A percentile compares a stretch with the other conserved stretches of the same genome.
Evolutionary conservation across 1,140 invertebrate genomes (phyloP).

Genomic region (Caenorhabditis briggsae): DNA sequence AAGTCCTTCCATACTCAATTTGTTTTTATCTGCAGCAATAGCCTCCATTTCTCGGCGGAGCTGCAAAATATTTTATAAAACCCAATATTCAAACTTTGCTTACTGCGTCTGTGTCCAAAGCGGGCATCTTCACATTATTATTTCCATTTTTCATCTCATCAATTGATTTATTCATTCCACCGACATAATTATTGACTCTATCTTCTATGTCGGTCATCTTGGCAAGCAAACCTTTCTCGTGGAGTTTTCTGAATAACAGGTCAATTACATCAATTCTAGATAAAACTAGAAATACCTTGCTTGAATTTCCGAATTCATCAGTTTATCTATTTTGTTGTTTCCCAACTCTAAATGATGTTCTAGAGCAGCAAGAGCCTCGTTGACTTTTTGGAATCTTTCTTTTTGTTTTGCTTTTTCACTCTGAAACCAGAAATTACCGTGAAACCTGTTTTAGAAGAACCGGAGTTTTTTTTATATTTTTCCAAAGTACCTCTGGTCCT

Average conservation of each 20-base stretch:
- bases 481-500: too few relatives aligned
- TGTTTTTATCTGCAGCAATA: slow-evolving; percentile 75
- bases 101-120: slow-evolving; percentile 73
- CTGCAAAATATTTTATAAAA: slow-evolving; percentile 56
- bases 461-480: too few relatives aligned
- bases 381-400: slow-evolving; percentile 74
- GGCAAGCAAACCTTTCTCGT: slow-evolving; percentile 74
- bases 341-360: slow-evolving; percentile 74
- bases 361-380: slow-evolving; percentile 72
- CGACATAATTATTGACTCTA: slow-evolving; percentile 69
- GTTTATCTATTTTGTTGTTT: slow-evolving; percentile 75
- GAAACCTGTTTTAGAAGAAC: too few relatives aligned
- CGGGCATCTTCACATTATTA: slow-evolving; percentile 73
- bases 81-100: background rate
- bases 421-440: slow-evolving; percentile 58
- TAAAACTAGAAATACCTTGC: slow-evolving; percentile 69
- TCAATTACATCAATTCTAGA: background rate
- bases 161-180: slow-evolving; percentile 69
- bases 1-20: slow-evolving; percentile 75
- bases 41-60: slow-evolving; percentile 74
- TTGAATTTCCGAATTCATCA: slow-evolving; percentile 74
- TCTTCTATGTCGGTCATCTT: slow-evolving; percentile 72
- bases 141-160: slow-evolving; percentile 74
- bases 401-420: slow-evolving; percentile 73
- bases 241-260: slow-evolving; percentile 70